Percentiles rank a stretch among this genome's conserved stretches.
Conservation (phyloP, 2,113 vertebrate species). For the Osmerus eperlanus region DNA sequence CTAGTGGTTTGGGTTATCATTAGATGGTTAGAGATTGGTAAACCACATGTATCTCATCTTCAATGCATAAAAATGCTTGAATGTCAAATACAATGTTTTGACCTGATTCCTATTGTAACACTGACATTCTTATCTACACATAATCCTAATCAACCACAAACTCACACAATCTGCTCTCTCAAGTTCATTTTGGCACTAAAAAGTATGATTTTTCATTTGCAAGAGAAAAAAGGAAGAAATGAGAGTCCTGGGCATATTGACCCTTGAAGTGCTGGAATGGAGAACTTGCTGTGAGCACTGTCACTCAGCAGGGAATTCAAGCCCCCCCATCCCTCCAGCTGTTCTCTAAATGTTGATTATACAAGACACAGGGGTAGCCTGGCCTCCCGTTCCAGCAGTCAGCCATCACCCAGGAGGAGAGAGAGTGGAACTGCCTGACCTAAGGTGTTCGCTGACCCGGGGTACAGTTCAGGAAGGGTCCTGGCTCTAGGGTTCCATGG, state of each 20-base stretch:
- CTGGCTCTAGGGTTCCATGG: conserved; percentile 57
- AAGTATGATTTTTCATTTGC: conserved; percentile 2
- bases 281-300: conserved; percentile 49
- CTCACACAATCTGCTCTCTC: background rate
- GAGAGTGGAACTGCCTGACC: conserved; percentile 53
- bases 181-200: background rate
- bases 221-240: background rate
- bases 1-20: too few species aligned
- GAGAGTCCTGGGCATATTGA: conserved; percentile 37
- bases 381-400: conserved; percentile 31
- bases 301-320: conserved; percentile 41
- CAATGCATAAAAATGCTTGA: too few species aligned
- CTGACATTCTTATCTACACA: background rate
- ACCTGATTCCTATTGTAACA: too few species aligned
- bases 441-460: conserved; percentile 57
- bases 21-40: too few species aligned
- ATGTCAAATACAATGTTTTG: too few species aligned
- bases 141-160: background rate
- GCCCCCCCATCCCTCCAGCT: conserved; percentile 53
- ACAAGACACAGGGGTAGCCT: conserved; percentile 54
- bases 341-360: conserved; percentile 69
- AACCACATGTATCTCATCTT: too few species aligned
- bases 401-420: conserved; percentile 48
- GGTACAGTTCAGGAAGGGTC: conserved; percentile 48
- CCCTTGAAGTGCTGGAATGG: conserved; percentile 33